A percentile compares a stretch with the other conserved stretches of the same genome.
Conservation (phyloP, 1,140 invertebrate genomes). For the Ctenoplectra terminalis region DNA sequence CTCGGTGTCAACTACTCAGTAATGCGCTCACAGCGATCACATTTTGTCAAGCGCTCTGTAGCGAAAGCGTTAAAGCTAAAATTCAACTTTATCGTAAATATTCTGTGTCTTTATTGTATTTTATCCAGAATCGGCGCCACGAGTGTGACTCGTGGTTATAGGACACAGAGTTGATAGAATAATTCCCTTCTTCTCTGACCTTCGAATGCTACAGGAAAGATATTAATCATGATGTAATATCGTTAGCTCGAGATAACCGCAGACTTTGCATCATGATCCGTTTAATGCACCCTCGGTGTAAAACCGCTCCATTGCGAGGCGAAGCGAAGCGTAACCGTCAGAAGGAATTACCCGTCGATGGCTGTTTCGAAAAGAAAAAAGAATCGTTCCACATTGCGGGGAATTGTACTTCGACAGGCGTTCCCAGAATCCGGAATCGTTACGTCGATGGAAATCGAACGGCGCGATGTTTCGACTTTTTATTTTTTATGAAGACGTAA, state of each 20-base stretch:
- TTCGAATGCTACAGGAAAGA: not conserved
- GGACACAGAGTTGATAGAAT: too few relatives aligned
- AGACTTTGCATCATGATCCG: not conserved
- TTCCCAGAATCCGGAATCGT: not conserved
- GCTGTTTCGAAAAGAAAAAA: not conserved
- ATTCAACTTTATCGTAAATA: too few relatives aligned
- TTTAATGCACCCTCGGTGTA: not conserved
- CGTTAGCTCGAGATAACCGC: not conserved
- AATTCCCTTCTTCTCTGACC: not conserved
- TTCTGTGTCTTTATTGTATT: too few relatives aligned
- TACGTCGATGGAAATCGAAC: not conserved
- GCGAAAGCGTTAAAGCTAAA: too few relatives aligned
- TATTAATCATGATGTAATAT: slow-evolving; percentile 1
- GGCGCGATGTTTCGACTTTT: not conserved
- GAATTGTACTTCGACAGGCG: not conserved
- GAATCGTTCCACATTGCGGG: not conserved
- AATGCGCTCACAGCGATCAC: too few relatives aligned
- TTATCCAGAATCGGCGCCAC: too few relatives aligned
- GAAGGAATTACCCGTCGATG: not conserved
- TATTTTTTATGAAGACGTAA: too few relatives aligned
- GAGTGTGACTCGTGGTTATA: too few relatives aligned
- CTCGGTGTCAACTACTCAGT: too few relatives aligned
- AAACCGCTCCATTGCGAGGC: not conserved
- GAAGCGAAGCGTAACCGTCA: not conserved
- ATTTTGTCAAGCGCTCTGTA: too few relatives aligned